Percentiles rank a stretch among this genome's conserved stretches.
Evolutionary conservation across 37 sponge, comb jelly and placozoan species (phyloP).

Genomic region (Petrosia ficiformis): DNA sequence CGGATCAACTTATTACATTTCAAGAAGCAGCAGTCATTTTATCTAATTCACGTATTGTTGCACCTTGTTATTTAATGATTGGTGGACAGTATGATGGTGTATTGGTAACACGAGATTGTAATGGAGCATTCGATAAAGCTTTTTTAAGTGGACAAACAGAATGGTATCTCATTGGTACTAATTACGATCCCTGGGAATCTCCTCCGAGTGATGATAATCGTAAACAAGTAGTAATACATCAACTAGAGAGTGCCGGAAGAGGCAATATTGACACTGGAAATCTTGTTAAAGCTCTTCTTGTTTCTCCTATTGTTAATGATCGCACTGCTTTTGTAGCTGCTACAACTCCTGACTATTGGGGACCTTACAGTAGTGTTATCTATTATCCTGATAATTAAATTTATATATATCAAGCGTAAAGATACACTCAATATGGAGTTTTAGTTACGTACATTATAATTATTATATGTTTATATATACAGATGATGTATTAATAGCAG

Average conservation of each 20-base stretch:
- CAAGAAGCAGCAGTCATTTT: conserved; percentile 43
- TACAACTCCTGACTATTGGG: too few relatives aligned
- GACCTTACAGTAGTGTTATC: too few relatives aligned
- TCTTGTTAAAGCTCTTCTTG: conserved; percentile 46
- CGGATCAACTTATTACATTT: conserved; percentile 20
- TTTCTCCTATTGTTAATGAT: conserved; percentile 46
- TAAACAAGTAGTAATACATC: conserved; percentile 72
- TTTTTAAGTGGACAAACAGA: conserved; percentile 19
- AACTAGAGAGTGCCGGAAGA: conserved; percentile 60
- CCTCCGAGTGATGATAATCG: conserved; percentile 84
- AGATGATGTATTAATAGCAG: too few relatives aligned
- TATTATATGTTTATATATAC: too few relatives aligned
- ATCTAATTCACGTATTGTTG: conserved; percentile 63
- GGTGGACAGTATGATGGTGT: conserved; percentile 79
- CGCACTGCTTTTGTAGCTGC: conserved; percentile 51
- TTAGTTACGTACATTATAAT: too few relatives aligned
- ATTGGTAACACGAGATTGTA: conserved; percentile 79
- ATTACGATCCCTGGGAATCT: conserved; percentile 90
- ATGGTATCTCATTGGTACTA: conserved; percentile 92
- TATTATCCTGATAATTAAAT: too few relatives aligned
- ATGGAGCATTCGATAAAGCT: conserved; percentile 52
- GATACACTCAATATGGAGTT: too few relatives aligned
- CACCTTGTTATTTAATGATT: conserved; percentile 83
- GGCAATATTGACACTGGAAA: conserved; percentile 12
- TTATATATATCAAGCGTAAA: too few relatives aligned